Evolutionary conservation across 2,797 vertebrate species (phyloP).

Genomic region (Hirundo rustica): DNA sequence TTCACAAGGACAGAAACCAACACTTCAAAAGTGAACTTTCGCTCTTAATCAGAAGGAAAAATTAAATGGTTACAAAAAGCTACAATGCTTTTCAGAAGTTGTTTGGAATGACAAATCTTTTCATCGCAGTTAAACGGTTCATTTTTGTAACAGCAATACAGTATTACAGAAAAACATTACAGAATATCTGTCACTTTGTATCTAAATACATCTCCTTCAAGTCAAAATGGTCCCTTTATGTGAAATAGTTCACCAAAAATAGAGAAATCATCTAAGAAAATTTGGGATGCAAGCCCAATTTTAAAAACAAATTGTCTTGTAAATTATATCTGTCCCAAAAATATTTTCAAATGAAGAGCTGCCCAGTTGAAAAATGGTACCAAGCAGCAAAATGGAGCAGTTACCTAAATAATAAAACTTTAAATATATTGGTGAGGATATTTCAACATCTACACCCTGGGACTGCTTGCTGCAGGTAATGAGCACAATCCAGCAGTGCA

Average conservation of each 20-base stretch:
- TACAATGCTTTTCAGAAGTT: neutral
- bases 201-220: neutral
- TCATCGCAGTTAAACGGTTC: neutral
- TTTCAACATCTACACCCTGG: neutral
- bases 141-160: neutral
- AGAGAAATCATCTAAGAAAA: neutral
- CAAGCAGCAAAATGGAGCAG: neutral
- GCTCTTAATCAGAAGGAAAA: neutral
- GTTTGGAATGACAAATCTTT: neutral
- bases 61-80: neutral
- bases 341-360: neutral
- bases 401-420: neutral
- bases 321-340: neutral
- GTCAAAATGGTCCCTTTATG: neutral
- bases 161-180: neutral
- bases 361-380: neutral
- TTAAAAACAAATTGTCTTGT: neutral
- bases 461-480: neutral
- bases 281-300: neutral
- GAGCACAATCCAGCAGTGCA: neutral
- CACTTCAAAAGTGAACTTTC: neutral
- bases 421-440: neutral
- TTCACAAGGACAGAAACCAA: neutral
- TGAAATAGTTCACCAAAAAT: neutral
- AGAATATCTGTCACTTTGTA: neutral